A percentile compares a stretch with the other conserved stretches of the same genome.
Conservation (phyloP, 2,888 invertebrate genomes). For the Entomobrya proxima region DNA sequence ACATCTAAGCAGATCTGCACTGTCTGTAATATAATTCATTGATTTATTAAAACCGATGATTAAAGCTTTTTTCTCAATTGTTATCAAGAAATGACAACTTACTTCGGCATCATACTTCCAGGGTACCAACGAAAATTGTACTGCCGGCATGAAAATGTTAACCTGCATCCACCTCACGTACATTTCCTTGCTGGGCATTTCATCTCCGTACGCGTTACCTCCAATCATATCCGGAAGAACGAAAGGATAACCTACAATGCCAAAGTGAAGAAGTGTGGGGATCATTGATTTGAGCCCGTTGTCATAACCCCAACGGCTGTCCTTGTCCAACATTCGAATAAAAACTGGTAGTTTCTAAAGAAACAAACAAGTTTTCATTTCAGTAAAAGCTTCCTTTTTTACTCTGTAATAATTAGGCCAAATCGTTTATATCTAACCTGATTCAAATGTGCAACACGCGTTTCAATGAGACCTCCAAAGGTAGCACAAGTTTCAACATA, state of each 20-base stretch:
- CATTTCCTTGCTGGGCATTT: constrained; percentile 80
- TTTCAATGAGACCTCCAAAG: constrained; percentile 82
- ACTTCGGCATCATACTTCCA: constrained; percentile 85
- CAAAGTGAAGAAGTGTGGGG: constrained; percentile 78
- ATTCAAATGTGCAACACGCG: constrained; percentile 84
- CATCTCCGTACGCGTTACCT: constrained; percentile 78
- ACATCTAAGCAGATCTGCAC: constrained; percentile 56
- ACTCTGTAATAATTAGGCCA: constrained; percentile 75
- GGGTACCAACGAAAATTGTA: constrained; percentile 88
- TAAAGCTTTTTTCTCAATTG: neutral
- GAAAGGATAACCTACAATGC: constrained; percentile 83
- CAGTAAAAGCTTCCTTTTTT: too few relatives aligned
- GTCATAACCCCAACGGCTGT: constrained; percentile 77
- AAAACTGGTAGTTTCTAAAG: constrained; percentile 82
- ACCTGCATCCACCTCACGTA: constrained; percentile 88
- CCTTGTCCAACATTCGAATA: constrained; percentile 87
- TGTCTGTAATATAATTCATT: constrained; percentile 45
- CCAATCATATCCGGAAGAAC: too few relatives aligned
- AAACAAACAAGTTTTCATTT: too few relatives aligned
- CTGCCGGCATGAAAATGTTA: constrained; percentile 85
- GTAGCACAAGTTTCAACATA: constrained; percentile 72
- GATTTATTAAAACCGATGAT: neutral
- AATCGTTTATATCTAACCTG: too few relatives aligned
- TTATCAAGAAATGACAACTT: neutral
- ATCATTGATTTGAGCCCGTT: constrained; percentile 78